Percentiles rank a stretch among this genome's conserved stretches.
phyloP scores from a whole-genome alignment of 1,140 invertebrate species.

The Drosophila sturtevanti region DNA sequence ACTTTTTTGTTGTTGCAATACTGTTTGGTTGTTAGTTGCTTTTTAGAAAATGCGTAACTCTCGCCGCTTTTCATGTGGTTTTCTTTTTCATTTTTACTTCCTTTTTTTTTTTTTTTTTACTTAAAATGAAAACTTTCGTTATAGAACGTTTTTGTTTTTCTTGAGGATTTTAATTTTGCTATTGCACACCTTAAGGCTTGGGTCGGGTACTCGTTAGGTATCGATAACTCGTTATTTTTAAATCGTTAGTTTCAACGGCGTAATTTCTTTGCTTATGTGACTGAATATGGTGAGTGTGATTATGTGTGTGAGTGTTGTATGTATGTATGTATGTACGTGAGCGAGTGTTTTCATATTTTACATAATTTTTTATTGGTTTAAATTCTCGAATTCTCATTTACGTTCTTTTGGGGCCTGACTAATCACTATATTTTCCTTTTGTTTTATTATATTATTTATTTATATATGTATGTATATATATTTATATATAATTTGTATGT shows the following conservation, averaged over 20 bases:
- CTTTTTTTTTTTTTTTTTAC: background rate
- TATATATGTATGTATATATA: constrained; percentile 24
- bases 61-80: constrained; percentile 7
- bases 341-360: constrained; percentile 7
- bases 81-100: constrained; percentile 5
- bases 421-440: background rate
- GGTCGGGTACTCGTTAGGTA: background rate
- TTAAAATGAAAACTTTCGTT: background rate
- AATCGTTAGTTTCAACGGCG: background rate
- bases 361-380: constrained; percentile 5
- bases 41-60: constrained; percentile 38
- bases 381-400: constrained; percentile 3
- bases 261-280: background rate
- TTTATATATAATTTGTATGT: constrained; percentile 12
- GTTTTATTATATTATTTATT: constrained; percentile 23
- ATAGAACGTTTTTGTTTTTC: background rate
- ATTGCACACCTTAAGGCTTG: constrained; percentile 19
- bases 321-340: constrained; percentile 9
- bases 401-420: constrained; percentile 1
- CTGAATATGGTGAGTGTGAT: background rate
- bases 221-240: background rate
- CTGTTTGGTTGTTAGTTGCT: constrained; percentile 60
- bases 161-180: constrained; percentile 1
- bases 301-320: background rate
- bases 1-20: constrained; percentile 52